Evolutionary conservation across 2,113 vertebrate species (phyloP).

Genomic region (Proteles cristata): DNA sequence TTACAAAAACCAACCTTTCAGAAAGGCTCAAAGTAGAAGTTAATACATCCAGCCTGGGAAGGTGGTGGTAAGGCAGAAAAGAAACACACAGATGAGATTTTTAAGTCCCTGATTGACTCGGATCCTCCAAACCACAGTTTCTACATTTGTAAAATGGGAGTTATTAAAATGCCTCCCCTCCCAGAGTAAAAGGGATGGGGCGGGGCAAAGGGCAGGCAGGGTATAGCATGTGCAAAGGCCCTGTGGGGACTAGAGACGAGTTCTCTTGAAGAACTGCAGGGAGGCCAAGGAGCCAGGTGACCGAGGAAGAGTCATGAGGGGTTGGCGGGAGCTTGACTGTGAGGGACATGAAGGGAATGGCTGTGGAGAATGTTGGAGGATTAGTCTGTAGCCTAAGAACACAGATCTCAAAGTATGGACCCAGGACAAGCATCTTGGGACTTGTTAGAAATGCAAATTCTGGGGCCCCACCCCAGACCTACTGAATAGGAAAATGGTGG

Average conservation of each 20-base stretch:
- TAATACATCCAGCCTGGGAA: background rate
- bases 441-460: background rate
- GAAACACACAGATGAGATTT: background rate
- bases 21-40: background rate
- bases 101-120: background rate
- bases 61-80: fast-evolving
- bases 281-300: background rate
- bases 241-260: background rate
- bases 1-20: background rate
- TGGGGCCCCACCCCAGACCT: background rate
- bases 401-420: background rate
- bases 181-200: background rate
- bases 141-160: background rate
- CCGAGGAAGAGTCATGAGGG: fast-evolving
- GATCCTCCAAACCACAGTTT: background rate
- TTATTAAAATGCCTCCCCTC: background rate
- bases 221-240: background rate
- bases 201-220: background rate
- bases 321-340: background rate
- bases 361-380: fast-evolving
- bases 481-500: background rate
- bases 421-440: background rate
- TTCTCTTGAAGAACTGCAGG: background rate
- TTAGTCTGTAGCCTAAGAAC: background rate
- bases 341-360: fast-evolving